Evolutionary conservation across 2,888 invertebrate species (phyloP).

Genomic region (Sminthurides aquaticus): DNA sequence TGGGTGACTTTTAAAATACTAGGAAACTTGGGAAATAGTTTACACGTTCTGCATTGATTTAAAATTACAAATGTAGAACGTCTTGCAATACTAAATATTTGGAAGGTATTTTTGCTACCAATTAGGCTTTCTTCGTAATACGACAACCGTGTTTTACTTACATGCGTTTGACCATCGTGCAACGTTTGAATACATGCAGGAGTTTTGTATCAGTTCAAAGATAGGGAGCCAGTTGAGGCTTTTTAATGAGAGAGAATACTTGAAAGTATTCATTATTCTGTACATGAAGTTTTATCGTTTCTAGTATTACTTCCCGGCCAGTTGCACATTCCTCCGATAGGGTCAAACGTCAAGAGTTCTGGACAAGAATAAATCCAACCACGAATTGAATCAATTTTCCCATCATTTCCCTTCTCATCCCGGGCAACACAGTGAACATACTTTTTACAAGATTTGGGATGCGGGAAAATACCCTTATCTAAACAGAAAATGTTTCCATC

Average conservation of each 20-base stretch:
- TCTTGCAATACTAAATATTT: too few species aligned
- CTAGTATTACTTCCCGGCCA: constrained; percentile 51
- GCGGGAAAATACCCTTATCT: constrained; percentile 84
- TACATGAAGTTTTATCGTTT: constrained; percentile 14
- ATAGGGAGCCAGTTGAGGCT: not conserved
- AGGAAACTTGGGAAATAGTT: too few species aligned
- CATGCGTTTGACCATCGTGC: not conserved
- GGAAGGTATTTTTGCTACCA: too few species aligned
- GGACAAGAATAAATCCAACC: constrained; percentile 88
- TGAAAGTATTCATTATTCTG: not conserved
- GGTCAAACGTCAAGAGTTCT: constrained; percentile 75
- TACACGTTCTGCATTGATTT: too few species aligned
- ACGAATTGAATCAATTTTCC: constrained; percentile 49
- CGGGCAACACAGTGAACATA: constrained; percentile 84
- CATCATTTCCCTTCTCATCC: constrained; percentile 53
- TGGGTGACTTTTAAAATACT: too few species aligned
- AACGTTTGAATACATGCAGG: too few species aligned
- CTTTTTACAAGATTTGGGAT: constrained; percentile 81
- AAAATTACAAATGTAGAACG: too few species aligned
- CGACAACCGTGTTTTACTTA: not conserved
- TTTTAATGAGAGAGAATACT: not conserved
- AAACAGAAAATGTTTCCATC: constrained; percentile 72
- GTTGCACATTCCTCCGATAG: constrained; percentile 82
- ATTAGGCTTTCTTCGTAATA: not conserved
- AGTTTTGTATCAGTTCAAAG: too few species aligned